Conservation (phyloP, 2,797 vertebrate genomes). For the Crax fasciolata region DNA sequence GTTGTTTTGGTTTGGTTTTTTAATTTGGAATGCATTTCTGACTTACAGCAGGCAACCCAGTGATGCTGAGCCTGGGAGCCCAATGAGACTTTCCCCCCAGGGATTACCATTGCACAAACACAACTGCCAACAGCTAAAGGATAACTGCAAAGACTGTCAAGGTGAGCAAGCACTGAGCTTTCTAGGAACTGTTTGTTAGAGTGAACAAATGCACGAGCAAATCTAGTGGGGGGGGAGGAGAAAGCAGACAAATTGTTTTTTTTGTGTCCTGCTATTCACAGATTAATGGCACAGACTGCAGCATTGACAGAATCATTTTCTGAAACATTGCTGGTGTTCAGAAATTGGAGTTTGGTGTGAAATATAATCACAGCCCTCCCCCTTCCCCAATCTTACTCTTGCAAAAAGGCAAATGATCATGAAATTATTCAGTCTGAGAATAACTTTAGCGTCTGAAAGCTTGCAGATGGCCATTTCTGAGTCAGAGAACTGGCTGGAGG, state of each 20-base stretch:
- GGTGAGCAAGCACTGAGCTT: neutral
- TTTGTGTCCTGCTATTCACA: neutral
- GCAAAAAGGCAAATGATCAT: neutral
- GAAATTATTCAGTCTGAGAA: neutral
- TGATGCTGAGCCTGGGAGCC: neutral
- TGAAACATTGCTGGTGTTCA: neutral
- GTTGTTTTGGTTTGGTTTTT: neutral
- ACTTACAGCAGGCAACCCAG: neutral
- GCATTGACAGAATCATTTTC: neutral
- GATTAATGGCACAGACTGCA: neutral
- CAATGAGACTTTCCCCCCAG: neutral
- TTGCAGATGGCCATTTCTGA: neutral
- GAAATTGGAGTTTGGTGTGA: neutral
- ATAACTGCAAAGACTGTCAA: neutral
- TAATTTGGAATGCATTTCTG: neutral
- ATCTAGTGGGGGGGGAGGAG: neutral
- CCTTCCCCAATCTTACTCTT: rapidly evolving
- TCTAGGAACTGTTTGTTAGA: neutral
- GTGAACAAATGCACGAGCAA: rapidly evolving
- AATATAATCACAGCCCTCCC: neutral
- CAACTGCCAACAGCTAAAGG: neutral
- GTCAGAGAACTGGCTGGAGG: neutral
- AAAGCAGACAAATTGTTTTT: neutral
- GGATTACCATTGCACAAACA: neutral
- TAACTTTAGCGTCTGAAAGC: neutral